Evolutionary conservation across 2,797 vertebrate species (phyloP), one percentile per base, ranked within the genome.

Genomic region (Nyctalus aviator): DNA sequence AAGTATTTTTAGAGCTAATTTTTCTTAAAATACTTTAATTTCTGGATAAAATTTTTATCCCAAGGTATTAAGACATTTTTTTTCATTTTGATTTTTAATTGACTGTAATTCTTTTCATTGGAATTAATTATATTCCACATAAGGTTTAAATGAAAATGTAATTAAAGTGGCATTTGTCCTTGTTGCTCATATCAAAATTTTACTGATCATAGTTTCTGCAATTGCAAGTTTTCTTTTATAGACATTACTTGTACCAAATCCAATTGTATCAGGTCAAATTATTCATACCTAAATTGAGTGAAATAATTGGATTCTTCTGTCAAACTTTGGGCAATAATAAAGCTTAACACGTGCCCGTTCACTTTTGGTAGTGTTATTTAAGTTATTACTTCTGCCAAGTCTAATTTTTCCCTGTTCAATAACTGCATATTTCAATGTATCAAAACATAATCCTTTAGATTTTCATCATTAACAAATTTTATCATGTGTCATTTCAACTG

Each of bases 61-160:
- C 20, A 57, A 91, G 23, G 3, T n/a, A 76, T 73, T 75, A 85
- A 90, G 32, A 82, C 5, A 77, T 92, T 44, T 44, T 57, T 76
- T 89, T 91, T 59, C 71, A 85, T 64, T 95, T 92, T 96, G 3
- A 68, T 78, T 88, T 95, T 94, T 95, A 95, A 96, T 92, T 93
- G 92, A 96, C 27, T 73, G 25, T 96, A 94, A 83, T 94, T 93
- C 64, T 72, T 93, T 95, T 96, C 25, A 64, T 73, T 96, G 78
- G 66, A 86, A 68, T 92, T 27, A 90, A 78, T 92, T 97, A 84
- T 85, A 90, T 96, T 90, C 53, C 66, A 79, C 85, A 93, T 90
- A 78, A 83, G 85, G 55, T 88, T 96, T 96, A 92, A 91, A 93
- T 95, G 48, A 93, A 92, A 95, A 90, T 83, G 27, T 75, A 92